Percentiles rank a stretch among this genome's conserved stretches.
Conservation (phyloP, 2,797 vertebrate species). For the Eleutherodactylus coqui region DNA sequence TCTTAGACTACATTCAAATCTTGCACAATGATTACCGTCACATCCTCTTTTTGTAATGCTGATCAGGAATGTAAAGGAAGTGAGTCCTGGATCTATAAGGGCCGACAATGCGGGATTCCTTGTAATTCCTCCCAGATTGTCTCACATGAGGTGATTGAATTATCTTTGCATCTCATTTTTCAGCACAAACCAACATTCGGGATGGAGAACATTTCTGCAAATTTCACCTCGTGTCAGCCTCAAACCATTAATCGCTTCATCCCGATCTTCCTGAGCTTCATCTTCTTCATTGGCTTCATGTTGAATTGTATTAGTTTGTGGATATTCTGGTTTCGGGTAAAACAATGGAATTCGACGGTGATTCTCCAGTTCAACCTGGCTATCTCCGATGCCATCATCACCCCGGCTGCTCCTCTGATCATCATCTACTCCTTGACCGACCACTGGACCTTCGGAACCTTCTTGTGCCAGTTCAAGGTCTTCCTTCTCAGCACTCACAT, state of each 20-base stretch:
- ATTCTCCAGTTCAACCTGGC: conserved; percentile 79
- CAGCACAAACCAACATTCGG: background rate
- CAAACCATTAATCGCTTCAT: conserved; percentile 49
- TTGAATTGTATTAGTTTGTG: conserved; percentile 75
- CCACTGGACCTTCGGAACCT: conserved; percentile 70
- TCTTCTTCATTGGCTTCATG: conserved; percentile 72
- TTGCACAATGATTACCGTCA: background rate
- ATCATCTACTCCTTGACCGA: conserved; percentile 70
- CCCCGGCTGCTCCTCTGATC: conserved; percentile 70
- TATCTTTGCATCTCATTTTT: background rate
- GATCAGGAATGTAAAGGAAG: background rate
- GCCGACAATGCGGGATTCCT: background rate
- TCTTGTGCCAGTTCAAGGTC: conserved; percentile 74
- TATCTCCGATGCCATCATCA: conserved; percentile 72
- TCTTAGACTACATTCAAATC: background rate
- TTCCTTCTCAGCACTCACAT: conserved; percentile 71
- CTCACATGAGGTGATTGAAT: background rate
- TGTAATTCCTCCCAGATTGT: background rate
- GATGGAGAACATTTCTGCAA: conserved; percentile 34
- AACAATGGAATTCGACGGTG: conserved; percentile 72
- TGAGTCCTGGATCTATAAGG: background rate
- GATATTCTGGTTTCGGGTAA: conserved; percentile 75
- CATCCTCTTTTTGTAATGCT: too few relatives aligned
- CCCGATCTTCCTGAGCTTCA: conserved; percentile 68
- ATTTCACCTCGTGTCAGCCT: background rate